Conservation (phyloP, 2,888 invertebrate genomes). For the Drosophila setosimentum region DNA sequence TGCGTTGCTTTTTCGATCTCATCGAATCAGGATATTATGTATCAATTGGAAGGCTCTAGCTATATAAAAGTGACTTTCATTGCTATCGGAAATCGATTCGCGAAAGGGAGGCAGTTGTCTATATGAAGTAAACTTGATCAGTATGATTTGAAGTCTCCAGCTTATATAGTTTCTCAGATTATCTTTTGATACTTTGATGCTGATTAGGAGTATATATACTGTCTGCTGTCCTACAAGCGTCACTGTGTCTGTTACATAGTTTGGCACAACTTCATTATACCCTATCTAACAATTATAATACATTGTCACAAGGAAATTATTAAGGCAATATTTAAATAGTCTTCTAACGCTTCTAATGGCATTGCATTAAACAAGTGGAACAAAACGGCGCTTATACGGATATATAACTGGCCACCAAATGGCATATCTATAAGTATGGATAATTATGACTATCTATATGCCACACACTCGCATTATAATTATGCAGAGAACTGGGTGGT, state of each 20-base stretch:
- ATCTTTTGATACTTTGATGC: neutral
- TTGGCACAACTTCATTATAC: neutral
- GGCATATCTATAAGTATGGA: slow-evolving; percentile 33
- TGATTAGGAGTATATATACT: neutral
- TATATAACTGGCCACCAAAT: slow-evolving; percentile 2
- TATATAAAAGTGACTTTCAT: neutral
- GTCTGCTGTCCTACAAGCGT: neutral
- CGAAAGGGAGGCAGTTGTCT: neutral
- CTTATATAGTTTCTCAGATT: neutral
- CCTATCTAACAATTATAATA: neutral
- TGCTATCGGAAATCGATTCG: neutral
- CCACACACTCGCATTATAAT: slow-evolving; percentile 41
- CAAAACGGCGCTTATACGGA: slow-evolving; percentile 17
- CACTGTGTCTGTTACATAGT: neutral
- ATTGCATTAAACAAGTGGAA: slow-evolving; percentile 37
- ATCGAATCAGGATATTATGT: neutral
- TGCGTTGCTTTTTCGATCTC: neutral
- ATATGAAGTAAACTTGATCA: too few relatives aligned
- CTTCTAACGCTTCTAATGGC: slow-evolving; percentile 1
- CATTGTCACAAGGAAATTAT: neutral
- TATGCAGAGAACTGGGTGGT: slow-evolving; percentile 66
- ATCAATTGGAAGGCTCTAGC: neutral
- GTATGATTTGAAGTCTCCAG: too few relatives aligned
- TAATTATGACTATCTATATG: slow-evolving; percentile 28
- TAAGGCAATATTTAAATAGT: neutral